These are phyloP conservation scores for Eulimnadia texana DNA, from an alignment of 1,140 invertebrate species.

Conservation along the genomic window DNA sequence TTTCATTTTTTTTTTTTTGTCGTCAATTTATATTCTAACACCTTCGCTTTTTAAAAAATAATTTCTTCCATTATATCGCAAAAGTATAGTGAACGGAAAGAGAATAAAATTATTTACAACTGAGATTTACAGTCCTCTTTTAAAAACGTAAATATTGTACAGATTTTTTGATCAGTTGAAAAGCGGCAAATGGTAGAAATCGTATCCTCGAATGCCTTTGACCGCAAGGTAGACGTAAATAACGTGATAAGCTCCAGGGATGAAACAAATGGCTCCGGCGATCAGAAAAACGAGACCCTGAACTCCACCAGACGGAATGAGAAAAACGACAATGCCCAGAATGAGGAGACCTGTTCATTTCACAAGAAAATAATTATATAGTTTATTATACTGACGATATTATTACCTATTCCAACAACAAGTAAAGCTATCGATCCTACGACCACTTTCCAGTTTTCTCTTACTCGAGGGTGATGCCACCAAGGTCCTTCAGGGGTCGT, in stretches of 20 bases:
- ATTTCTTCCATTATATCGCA: background rate
- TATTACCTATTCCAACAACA: slow-evolving; percentile 52
- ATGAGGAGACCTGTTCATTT: slow-evolving; percentile 39
- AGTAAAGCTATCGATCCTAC: slow-evolving; percentile 57
- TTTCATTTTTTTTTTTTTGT: background rate
- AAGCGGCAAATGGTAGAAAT: slow-evolving; percentile 64
- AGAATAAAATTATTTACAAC: background rate
- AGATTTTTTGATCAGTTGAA: slow-evolving; percentile 33
- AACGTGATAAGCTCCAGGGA: slow-evolving; percentile 64
- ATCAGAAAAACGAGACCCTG: slow-evolving; percentile 66
- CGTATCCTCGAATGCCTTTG: slow-evolving; percentile 60
- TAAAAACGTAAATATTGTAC: background rate
- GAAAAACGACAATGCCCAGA: slow-evolving; percentile 53
- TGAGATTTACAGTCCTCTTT: background rate
- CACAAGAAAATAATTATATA: no score
- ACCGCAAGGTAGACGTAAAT: slow-evolving; percentile 68
- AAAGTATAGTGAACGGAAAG: background rate
- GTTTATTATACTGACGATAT: background rate
- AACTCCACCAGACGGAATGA: slow-evolving; percentile 44
- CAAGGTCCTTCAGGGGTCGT: slow-evolving; percentile 39
- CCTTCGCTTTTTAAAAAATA: background rate
- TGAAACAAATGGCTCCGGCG: slow-evolving; percentile 63
- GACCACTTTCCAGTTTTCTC: slow-evolving; percentile 72
- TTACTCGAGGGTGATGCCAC: slow-evolving; percentile 65
- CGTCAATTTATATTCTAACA: background rate